Percentiles rank a stretch among this genome's conserved stretches.
Evolutionary conservation across 2,113 vertebrate genomes (phyloP).

Genomic region (Bostrychus sinensis): DNA sequence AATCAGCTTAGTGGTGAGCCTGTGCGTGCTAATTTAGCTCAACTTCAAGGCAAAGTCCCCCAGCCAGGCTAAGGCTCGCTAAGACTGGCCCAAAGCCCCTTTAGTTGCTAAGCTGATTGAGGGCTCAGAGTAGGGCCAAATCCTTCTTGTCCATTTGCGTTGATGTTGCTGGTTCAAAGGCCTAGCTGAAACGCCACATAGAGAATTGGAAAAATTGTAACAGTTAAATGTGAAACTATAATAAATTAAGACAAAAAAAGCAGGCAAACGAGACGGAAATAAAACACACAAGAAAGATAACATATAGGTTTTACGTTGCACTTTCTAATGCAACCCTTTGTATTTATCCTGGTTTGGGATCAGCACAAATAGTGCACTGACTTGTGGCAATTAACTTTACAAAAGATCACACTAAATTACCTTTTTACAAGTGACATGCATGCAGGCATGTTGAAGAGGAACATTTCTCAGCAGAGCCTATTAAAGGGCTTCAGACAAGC

Average conservation of each 20-base stretch:
- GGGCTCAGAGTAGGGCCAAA: conserved; percentile 72
- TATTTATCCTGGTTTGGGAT: too few relatives aligned
- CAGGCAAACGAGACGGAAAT: conserved; percentile 52
- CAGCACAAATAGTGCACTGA: too few relatives aligned
- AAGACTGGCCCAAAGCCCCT: conserved; percentile 70
- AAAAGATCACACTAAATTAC: not conserved
- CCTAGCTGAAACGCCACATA: conserved; percentile 73
- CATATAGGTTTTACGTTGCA: too few relatives aligned
- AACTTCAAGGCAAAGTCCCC: conserved; percentile 79
- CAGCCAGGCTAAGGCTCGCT: conserved; percentile 64
- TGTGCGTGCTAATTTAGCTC: conserved; percentile 82
- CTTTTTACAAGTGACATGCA: not conserved
- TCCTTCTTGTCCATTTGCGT: conserved; percentile 76
- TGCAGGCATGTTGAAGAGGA: conserved; percentile 30
- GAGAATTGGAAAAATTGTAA: conserved; percentile 24
- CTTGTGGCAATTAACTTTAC: too few relatives aligned
- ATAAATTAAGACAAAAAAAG: conserved; percentile 55
- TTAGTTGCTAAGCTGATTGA: conserved; percentile 77
- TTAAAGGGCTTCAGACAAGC: conserved; percentile 14
- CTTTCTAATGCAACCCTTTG: too few relatives aligned
- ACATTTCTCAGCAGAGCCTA: conserved; percentile 17
- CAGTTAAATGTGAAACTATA: conserved; percentile 31
- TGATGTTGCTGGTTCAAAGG: conserved; percentile 78
- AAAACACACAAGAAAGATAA: conserved; percentile 14
- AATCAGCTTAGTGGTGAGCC: conserved; percentile 79